phyloP scores from a whole-genome alignment of 2,888 invertebrate species.

The Cordilura impudica region DNA sequence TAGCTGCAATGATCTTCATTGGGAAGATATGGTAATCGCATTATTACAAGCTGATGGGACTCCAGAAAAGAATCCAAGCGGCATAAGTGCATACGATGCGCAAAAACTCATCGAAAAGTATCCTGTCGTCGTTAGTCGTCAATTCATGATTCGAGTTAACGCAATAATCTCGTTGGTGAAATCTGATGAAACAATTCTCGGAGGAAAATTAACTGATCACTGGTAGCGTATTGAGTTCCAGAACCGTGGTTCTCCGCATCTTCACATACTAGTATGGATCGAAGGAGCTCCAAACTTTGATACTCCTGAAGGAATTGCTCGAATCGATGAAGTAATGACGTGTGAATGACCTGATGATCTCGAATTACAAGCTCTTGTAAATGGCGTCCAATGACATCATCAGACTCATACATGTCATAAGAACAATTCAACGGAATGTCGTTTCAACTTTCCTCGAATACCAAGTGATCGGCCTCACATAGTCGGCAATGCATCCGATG shows the following conservation, averaged over 20 bases:
- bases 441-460: background rate
- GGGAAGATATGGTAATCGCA: background rate
- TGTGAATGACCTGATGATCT: constrained; percentile 48
- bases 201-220: background rate
- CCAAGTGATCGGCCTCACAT: background rate
- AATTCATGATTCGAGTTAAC: too few relatives aligned
- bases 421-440: background rate
- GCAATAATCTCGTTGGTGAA: too few relatives aligned
- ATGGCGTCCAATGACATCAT: constrained; percentile 53
- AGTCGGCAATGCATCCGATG: too few relatives aligned
- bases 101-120: too few relatives aligned
- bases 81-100: too few relatives aligned
- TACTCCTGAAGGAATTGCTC: background rate
- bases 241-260: constrained; percentile 3
- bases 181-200: too few relatives aligned
- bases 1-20: background rate
- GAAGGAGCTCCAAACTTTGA: constrained; percentile 45
- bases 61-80: too few relatives aligned
- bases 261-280: background rate
- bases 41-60: background rate
- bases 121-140: too few relatives aligned
- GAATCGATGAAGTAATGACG: constrained; percentile 31
- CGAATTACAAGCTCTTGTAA: constrained; percentile 50
- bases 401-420: constrained; percentile 58
- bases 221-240: constrained; percentile 14